phyloP scores from a whole-genome alignment of 2,888 invertebrate genomes.

The Microctonus brassicae region DNA sequence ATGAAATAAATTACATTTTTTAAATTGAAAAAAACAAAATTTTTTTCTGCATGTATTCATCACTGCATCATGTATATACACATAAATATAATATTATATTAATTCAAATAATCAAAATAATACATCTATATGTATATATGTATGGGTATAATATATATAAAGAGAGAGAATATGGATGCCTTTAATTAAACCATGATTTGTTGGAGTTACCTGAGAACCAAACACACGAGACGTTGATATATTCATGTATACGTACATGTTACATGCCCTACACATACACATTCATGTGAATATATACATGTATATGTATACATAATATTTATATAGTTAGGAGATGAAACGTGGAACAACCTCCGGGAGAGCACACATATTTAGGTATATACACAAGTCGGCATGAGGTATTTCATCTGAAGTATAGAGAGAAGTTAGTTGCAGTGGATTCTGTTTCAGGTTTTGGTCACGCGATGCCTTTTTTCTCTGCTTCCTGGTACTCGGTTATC shows the following conservation, averaged over 20 bases:
- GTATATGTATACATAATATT: neutral
- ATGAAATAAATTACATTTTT: too few species aligned
- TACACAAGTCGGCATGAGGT: slow-evolving; percentile 8
- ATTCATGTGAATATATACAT: neutral
- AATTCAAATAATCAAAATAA: too few species aligned
- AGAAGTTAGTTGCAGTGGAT: slow-evolving; percentile 54
- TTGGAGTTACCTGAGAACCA: slow-evolving; percentile 4
- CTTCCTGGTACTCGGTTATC: slow-evolving; percentile 69
- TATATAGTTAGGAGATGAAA: neutral
- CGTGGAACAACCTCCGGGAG: neutral
- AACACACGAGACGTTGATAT: neutral
- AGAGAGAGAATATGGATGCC: neutral
- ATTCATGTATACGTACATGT: too few species aligned
- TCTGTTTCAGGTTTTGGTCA: slow-evolving; percentile 67
- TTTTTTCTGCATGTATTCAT: too few species aligned
- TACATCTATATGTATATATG: too few species aligned
- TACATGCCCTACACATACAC: too few species aligned
- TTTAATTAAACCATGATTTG: slow-evolving; percentile 23
- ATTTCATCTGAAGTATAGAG: slow-evolving; percentile 45
- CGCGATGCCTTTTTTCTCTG: slow-evolving; percentile 68
- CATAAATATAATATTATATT: too few species aligned
- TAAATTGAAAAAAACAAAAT: too few species aligned
- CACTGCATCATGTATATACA: too few species aligned
- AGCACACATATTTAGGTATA: neutral
- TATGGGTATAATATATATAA: too few species aligned